A percentile compares a stretch with the other conserved stretches of the same genome.
These are phyloP conservation scores for Xestoiulus laeticollis DNA, from an alignment of 2,888 invertebrate genomes.

Conservation along the genomic window DNA sequence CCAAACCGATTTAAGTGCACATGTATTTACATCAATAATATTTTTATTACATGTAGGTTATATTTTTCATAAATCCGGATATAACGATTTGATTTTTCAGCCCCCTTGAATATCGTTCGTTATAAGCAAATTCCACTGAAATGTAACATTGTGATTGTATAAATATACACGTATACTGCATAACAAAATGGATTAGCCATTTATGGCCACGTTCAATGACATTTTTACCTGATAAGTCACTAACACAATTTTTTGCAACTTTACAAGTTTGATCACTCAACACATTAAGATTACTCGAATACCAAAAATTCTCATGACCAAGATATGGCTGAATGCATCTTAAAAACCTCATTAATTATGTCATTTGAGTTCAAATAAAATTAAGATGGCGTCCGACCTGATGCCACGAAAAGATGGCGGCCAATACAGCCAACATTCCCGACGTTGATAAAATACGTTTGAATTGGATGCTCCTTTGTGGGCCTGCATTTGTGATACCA, in stretches of 20 bases:
- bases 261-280: background rate
- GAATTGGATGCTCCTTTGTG: background rate
- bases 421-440: background rate
- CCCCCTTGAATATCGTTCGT: no score
- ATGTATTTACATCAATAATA: no score
- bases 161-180: no score
- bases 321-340: background rate
- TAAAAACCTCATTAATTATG: slow-evolving; percentile 21
- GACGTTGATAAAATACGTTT: background rate
- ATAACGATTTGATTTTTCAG: no score
- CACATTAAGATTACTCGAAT: background rate
- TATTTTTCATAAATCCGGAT: no score
- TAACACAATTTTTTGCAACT: background rate
- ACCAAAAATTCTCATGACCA: background rate
- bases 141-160: no score
- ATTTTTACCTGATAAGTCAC: no score
- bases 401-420: slow-evolving; percentile 31
- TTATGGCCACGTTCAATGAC: no score
- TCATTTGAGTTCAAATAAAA: background rate
- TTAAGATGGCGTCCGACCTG: slow-evolving; percentile 18
- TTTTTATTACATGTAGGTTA: no score
- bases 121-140: no score
- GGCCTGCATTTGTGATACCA: background rate
- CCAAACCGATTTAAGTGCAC: no score
- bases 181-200: no score